A percentile compares a stretch with the other conserved stretches of the same genome.
Conservation (phyloP, 2,113 vertebrate species). For the Mustela nigripes region DNA sequence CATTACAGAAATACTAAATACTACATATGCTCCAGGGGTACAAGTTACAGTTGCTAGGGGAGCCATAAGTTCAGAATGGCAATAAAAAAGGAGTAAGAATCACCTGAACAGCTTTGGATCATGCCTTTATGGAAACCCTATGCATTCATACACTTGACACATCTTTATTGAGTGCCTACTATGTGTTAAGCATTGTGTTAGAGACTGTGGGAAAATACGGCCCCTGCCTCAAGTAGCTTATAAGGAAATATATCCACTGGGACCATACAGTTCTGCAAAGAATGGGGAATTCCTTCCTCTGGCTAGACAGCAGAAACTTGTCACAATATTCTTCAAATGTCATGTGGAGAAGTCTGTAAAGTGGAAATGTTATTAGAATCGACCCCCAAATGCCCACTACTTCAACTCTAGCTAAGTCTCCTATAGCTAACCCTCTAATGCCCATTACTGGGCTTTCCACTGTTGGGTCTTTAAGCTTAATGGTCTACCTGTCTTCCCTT, state of each 20-base stretch:
- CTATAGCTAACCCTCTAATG: background rate
- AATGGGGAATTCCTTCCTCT: background rate
- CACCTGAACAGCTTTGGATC: slow-evolving; percentile 36
- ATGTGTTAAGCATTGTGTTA: slow-evolving; percentile 41
- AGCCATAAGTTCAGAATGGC: slow-evolving; percentile 50
- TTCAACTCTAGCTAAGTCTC: background rate
- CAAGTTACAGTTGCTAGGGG: slow-evolving; percentile 53
- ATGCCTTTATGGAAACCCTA: background rate
- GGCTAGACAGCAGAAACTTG: background rate
- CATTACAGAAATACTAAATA: slow-evolving; percentile 72
- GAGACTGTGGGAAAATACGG: slow-evolving; percentile 18
- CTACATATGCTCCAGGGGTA: slow-evolving; percentile 45
- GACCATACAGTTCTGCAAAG: background rate
- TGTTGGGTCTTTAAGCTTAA: background rate
- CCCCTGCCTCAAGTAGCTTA: slow-evolving; percentile 1
- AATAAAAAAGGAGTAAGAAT: slow-evolving; percentile 63
- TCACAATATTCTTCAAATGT: background rate
- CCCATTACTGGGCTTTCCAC: background rate
- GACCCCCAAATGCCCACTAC: background rate
- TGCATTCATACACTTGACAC: background rate
- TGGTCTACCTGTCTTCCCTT: background rate
- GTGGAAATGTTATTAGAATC: slow-evolving; percentile 10
- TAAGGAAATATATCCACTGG: background rate
- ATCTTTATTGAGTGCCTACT: slow-evolving; percentile 60
- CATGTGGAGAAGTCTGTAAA: background rate